phyloP scores from a whole-genome alignment of 1,140 invertebrate species.

The Tetragnatha versicolor region DNA sequence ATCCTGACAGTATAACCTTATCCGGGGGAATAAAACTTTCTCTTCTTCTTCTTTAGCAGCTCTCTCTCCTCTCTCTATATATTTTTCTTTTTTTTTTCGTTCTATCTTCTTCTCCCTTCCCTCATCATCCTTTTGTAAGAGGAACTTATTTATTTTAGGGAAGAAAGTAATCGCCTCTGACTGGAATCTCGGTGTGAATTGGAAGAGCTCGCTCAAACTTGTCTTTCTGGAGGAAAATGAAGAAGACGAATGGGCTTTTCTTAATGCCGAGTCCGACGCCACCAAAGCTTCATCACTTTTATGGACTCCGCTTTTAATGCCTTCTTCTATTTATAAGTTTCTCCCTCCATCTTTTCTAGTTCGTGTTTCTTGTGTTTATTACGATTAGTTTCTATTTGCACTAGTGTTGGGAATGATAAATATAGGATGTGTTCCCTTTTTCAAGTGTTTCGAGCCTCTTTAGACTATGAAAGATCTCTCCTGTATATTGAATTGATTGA shows the following conservation, averaged over 20 bases:
- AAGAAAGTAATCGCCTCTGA: conserved; percentile 37
- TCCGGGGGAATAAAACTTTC: conserved; percentile 2
- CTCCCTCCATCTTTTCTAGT: conserved; percentile 1
- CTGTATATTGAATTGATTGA: no score
- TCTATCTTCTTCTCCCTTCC: not conserved
- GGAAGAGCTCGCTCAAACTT: not conserved
- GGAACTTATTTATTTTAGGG: conserved; percentile 53
- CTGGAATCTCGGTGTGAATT: conserved; percentile 40
- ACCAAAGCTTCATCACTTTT: conserved; percentile 45
- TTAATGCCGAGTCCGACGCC: conserved; percentile 17
- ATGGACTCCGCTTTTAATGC: conserved; percentile 32
- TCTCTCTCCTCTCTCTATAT: not conserved
- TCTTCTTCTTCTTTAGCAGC: conserved; percentile 3
- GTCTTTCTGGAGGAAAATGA: conserved; percentile 7
- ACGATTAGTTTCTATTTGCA: conserved; percentile 43
- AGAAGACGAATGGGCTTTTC: conserved; percentile 39
- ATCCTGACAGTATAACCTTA: conserved; percentile 34
- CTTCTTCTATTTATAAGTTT: conserved; percentile 34
- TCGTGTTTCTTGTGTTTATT: not conserved
- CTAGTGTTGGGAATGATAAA: not conserved
- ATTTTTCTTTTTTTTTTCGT: not conserved
- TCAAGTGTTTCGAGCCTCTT: no score
- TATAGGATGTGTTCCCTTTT: not conserved
- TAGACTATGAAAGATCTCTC: no score
- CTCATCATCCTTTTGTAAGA: conserved; percentile 2